phyloP scores from a whole-genome alignment of 2,113 vertebrate genomes.

The Panthera uncia region DNA sequence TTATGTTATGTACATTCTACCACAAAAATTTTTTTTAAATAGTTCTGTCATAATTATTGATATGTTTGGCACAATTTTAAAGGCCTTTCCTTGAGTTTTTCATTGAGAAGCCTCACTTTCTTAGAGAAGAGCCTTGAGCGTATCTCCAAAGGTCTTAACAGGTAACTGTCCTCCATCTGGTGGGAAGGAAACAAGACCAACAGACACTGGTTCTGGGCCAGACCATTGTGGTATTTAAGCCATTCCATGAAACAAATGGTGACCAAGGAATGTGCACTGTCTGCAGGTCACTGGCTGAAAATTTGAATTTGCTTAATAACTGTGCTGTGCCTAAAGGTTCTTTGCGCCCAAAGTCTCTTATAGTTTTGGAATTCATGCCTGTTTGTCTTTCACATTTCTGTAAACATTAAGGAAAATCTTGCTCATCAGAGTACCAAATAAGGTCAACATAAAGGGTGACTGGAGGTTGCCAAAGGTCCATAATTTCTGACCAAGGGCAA shows the following conservation, averaged over 20 bases:
- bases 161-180: neutral
- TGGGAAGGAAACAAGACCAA: neutral
- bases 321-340: neutral
- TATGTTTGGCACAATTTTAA: neutral
- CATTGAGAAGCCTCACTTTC: neutral
- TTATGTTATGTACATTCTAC: neutral
- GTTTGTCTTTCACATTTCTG: neutral
- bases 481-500: neutral
- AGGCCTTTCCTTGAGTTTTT: neutral
- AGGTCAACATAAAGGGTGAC: neutral
- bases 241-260: rapidly evolving
- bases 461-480: neutral
- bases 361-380: neutral
- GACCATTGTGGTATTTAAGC: rapidly evolving
- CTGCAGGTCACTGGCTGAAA: neutral
- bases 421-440: neutral
- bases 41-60: neutral
- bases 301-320: neutral
- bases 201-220: neutral
- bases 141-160: neutral
- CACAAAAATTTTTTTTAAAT: neutral
- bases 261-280: neutral
- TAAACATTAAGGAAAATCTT: neutral
- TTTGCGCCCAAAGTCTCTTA: neutral
- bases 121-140: neutral